Percentiles rank a stretch among this genome's conserved stretches.
These are phyloP conservation scores for Meliscaeva auricollis DNA, from an alignment of 2,888 invertebrate species.

Conservation along the genomic window DNA sequence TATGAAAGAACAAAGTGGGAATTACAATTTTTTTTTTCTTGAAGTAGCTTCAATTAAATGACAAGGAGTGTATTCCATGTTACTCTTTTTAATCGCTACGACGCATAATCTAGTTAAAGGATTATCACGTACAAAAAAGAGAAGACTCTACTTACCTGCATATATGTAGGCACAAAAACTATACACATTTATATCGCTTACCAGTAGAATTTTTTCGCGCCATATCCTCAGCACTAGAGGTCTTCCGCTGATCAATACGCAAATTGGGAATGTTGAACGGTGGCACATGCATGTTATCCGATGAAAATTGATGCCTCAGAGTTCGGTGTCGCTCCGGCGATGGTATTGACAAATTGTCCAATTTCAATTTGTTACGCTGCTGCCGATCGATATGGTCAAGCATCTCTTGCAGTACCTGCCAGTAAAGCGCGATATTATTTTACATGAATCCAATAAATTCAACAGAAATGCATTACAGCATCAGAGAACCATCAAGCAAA, in stretches of 20 bases:
- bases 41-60: neutral
- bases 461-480: neutral
- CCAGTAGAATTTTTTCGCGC: conserved; percentile 93
- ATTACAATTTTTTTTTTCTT: neutral
- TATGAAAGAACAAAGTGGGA: too few relatives aligned
- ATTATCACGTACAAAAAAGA: neutral
- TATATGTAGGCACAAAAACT: conserved; percentile 6
- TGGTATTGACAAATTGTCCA: conserved; percentile 91
- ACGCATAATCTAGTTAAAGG: conserved; percentile 24
- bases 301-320: conserved; percentile 92
- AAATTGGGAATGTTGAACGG: conserved; percentile 95
- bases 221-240: conserved; percentile 96
- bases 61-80: neutral
- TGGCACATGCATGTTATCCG: conserved; percentile 93
- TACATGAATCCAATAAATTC: conserved; percentile 21
- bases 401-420: conserved; percentile 95
- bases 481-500: neutral
- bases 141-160: neutral
- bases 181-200: conserved; percentile 79
- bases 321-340: conserved; percentile 91
- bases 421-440: conserved; percentile 41
- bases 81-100: conserved; percentile 39
- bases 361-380: conserved; percentile 94
- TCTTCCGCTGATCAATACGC: conserved; percentile 93
- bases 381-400: conserved; percentile 94